These are phyloP conservation scores for Palythoa heliodiscus DNA, from an alignment of 92 coral and sea anemone species.

Conservation along the genomic window DNA sequence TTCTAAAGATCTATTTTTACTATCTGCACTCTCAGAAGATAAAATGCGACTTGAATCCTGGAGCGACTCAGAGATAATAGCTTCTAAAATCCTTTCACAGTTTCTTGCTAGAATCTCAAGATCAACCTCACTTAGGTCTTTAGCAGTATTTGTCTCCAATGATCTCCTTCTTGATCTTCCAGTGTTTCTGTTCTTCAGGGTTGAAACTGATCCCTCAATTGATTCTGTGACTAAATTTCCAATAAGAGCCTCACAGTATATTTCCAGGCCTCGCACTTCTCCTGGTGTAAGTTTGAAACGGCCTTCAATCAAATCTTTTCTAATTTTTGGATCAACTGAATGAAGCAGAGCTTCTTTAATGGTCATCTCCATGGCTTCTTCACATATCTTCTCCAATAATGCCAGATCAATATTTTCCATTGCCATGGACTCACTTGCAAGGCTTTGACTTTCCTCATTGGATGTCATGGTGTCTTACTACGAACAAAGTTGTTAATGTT, in stretches of 20 bases:
- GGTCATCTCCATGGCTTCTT: constrained; percentile 90
- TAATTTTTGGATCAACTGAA: constrained; percentile 77
- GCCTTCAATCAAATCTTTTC: constrained; percentile 71
- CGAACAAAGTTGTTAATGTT: not conserved
- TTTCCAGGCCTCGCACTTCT: constrained; percentile 73
- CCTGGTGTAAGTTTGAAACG: constrained; percentile 69
- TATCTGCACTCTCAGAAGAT: constrained; percentile 4
- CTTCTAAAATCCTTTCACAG: constrained; percentile 82
- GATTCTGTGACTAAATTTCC: constrained; percentile 76
- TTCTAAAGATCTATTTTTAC: constrained; percentile 9
- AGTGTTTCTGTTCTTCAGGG: not conserved
- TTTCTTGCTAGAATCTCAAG: constrained; percentile 61
- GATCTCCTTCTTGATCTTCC: constrained; percentile 5
- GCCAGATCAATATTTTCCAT: constrained; percentile 36
- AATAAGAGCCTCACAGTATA: constrained; percentile 79
- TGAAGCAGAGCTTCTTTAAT: constrained; percentile 82
- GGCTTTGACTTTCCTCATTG: not conserved
- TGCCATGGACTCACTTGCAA: not conserved
- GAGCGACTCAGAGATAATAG: constrained; percentile 76
- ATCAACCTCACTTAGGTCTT: constrained; percentile 66
- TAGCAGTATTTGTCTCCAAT: constrained; percentile 38
- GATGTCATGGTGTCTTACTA: not conserved
- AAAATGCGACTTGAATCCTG: constrained; percentile 59
- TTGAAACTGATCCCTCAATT: constrained; percentile 43
- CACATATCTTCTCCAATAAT: constrained; percentile 77